Conservation (phyloP, 2,888 invertebrate species). For the Pyralis farinalis region DNA sequence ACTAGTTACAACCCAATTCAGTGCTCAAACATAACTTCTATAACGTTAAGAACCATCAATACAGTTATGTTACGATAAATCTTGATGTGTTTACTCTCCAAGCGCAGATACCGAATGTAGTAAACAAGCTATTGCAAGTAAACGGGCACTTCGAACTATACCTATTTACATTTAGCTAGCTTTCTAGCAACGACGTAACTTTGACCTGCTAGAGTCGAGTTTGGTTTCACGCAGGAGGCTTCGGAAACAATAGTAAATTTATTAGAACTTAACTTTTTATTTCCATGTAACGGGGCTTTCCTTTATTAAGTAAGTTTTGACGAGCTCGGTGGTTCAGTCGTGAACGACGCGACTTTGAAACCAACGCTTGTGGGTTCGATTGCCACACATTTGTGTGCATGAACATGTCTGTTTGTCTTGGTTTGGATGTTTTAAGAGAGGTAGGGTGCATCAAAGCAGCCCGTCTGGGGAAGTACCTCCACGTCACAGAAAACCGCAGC, state of each 20-base stretch:
- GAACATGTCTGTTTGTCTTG: too few species aligned
- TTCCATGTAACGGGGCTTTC: too few species aligned
- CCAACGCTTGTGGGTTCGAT: too few species aligned
- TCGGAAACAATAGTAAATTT: background rate
- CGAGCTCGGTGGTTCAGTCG: too few species aligned
- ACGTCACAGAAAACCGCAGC: too few species aligned
- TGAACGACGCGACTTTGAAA: too few species aligned
- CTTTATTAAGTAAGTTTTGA: too few species aligned
- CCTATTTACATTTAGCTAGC: background rate
- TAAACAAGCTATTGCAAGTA: constrained; percentile 14
- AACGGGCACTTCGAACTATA: constrained; percentile 1
- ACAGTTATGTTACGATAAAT: background rate
- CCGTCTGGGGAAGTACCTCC: too few species aligned
- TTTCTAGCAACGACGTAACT: constrained; percentile 1
- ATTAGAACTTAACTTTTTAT: background rate
- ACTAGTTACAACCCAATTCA: too few species aligned
- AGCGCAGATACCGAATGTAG: constrained; percentile 14
- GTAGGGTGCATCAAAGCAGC: too few species aligned
- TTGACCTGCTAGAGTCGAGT: background rate
- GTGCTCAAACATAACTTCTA: background rate
- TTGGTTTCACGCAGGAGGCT: background rate
- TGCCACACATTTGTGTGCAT: too few species aligned
- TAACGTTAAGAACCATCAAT: constrained; percentile 2
- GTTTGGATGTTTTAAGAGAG: too few species aligned
- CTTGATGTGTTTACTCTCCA: constrained; percentile 6